Evolutionary conservation across 2,113 vertebrate genomes (phyloP).

Genomic region (Festucalex cinctus): DNA sequence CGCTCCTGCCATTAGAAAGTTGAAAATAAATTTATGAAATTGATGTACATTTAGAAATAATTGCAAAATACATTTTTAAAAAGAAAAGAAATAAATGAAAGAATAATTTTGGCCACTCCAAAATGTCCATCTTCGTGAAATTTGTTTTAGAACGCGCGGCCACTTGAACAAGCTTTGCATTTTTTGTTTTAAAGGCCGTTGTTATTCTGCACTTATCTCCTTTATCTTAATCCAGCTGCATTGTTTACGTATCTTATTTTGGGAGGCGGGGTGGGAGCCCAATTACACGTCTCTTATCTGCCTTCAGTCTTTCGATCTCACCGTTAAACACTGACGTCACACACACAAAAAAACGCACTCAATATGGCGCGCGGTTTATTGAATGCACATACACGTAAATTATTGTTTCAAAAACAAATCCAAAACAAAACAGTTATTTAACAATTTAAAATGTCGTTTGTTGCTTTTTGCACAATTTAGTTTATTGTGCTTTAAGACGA

Average conservation of each 20-base stretch:
- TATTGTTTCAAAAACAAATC: not conserved
- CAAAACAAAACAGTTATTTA: not conserved
- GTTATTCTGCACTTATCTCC: constrained; percentile 58
- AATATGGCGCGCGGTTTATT: not conserved
- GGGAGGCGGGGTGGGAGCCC: constrained; percentile 59
- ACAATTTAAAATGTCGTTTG: not conserved
- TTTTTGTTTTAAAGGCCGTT: constrained; percentile 53
- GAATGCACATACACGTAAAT: not conserved
- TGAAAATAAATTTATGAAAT: not conserved
- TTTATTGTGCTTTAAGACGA: not conserved
- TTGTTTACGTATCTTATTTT: constrained; percentile 60
- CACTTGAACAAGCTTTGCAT: constrained; percentile 32
- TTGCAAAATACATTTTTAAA: too few relatives aligned
- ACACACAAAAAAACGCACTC: not conserved
- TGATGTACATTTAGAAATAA: not conserved
- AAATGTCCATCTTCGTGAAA: too few relatives aligned
- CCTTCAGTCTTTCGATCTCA: constrained; percentile 54
- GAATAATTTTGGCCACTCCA: not conserved
- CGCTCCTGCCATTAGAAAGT: not conserved
- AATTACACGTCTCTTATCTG: constrained; percentile 62
- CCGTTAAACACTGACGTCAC: constrained; percentile 16
- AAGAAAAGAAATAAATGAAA: not conserved
- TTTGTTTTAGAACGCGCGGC: not conserved
- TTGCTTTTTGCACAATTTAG: not conserved
- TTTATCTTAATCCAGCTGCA: constrained; percentile 61